Conservation (phyloP, 2,113 vertebrate genomes). For the Cyanocitta stelleri region DNA sequence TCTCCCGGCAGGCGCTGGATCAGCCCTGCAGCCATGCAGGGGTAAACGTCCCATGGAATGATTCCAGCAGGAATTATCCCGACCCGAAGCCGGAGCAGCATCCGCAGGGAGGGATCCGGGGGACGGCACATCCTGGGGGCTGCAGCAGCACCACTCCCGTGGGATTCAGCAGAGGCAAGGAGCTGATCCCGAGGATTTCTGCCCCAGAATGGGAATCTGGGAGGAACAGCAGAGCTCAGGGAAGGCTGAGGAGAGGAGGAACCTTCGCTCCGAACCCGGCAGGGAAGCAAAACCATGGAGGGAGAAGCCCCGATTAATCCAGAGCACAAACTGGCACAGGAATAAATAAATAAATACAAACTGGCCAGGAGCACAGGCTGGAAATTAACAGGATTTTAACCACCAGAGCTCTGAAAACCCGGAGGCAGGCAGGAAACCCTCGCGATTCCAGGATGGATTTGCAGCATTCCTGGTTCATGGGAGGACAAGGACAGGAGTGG, state of each 20-base stretch:
- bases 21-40: not conserved
- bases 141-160: not conserved
- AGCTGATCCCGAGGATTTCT: not conserved
- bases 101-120: not conserved
- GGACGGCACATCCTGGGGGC: not conserved
- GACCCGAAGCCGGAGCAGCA: not conserved
- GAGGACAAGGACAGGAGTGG: slow-evolving; percentile 45
- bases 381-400: slow-evolving; percentile 5
- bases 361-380: not conserved
- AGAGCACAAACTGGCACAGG: slow-evolving; percentile 1
- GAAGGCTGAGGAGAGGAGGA: not conserved
- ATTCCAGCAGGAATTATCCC: not conserved
- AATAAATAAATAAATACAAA: slow-evolving; percentile 26
- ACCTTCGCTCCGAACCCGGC: fast-evolving
- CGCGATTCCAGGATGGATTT: not conserved
- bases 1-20: not conserved
- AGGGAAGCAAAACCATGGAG: not conserved
- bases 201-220: not conserved
- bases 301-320: slow-evolving; percentile 6
- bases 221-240: not conserved
- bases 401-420: not conserved
- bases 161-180: not conserved
- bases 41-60: not conserved
- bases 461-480: not conserved
- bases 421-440: not conserved